Conservation (phyloP, 1,140 invertebrate genomes). For the Drosophila oshimai region DNA sequence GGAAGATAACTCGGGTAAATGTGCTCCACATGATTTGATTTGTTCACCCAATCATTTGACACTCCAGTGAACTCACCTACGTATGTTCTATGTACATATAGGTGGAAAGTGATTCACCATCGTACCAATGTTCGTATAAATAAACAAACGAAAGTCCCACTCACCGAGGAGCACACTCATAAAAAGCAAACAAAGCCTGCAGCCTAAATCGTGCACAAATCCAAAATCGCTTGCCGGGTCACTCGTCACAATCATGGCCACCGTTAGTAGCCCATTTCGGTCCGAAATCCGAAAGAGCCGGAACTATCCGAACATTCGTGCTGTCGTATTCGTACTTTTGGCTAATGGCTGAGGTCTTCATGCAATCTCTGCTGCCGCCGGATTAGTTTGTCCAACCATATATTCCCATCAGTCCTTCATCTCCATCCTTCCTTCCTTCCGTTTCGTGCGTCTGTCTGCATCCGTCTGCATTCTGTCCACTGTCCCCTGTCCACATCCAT, state of each 20-base stretch:
- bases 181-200: slow-evolving; percentile 22
- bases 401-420: not conserved
- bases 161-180: slow-evolving; percentile 6
- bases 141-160: slow-evolving; percentile 28
- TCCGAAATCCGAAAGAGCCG: slow-evolving; percentile 1
- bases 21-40: slow-evolving; percentile 18
- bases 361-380: slow-evolving; percentile 33
- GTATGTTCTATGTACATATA: not conserved
- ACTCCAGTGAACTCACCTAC: slow-evolving; percentile 7
- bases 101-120: not conserved
- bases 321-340: not conserved
- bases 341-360: slow-evolving; percentile 39
- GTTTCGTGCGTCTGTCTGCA: slow-evolving; percentile 11
- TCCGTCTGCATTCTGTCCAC: slow-evolving; percentile 9
- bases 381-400: slow-evolving; percentile 54
- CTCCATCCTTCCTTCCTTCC: slow-evolving; percentile 17
- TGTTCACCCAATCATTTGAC: slow-evolving; percentile 27
- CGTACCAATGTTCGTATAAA: slow-evolving; percentile 12
- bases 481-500: too few species aligned
- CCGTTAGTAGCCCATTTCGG: not conserved
- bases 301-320: slow-evolving; percentile 12
- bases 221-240: slow-evolving; percentile 43
- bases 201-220: slow-evolving; percentile 44
- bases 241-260: slow-evolving; percentile 38
- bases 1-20: slow-evolving; percentile 3